Evolutionary conservation across 23 tunicate species (phyloP).

Genomic region (Ascidia mentula): DNA sequence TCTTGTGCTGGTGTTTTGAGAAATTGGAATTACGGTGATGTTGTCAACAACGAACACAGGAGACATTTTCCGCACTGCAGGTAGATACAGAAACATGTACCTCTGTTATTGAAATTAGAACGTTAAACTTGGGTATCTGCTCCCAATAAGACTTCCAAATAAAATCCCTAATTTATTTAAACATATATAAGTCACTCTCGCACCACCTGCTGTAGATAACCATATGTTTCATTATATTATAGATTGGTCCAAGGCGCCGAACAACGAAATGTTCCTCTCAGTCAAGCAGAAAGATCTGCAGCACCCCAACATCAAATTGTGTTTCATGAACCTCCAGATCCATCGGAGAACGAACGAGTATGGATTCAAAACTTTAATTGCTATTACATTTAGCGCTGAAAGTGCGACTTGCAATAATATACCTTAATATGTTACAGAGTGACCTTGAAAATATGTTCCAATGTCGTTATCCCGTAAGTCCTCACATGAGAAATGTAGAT

Average conservation of each 20-base stretch:
- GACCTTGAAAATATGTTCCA: constrained; percentile 43
- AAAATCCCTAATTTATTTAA: no score
- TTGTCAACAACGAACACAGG: constrained; percentile 45
- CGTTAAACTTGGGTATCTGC: background rate
- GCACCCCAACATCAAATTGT: background rate
- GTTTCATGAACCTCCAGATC: background rate
- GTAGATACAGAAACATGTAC: background rate
- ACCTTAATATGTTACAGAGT: constrained; percentile 4
- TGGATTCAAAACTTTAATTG: no score
- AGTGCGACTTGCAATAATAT: no score
- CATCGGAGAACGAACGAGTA: background rate
- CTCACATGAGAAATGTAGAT: constrained; percentile 48
- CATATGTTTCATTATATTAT: no score
- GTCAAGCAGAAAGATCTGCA: constrained; percentile 13
- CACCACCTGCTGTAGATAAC: no score
- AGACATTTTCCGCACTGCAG: constrained; percentile 54
- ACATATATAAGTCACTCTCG: no score
- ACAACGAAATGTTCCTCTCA: constrained; percentile 18
- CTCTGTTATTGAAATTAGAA: background rate
- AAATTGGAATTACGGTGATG: constrained; percentile 59
- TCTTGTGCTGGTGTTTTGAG: constrained; percentile 70
- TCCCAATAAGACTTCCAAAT: background rate
- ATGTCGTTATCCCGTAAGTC: constrained; percentile 49
- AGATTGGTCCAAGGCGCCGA: constrained; percentile 39
- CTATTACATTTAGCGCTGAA: no score